phyloP scores from a whole-genome alignment of 2,888 invertebrate species.

The Malacosoma neustria region DNA sequence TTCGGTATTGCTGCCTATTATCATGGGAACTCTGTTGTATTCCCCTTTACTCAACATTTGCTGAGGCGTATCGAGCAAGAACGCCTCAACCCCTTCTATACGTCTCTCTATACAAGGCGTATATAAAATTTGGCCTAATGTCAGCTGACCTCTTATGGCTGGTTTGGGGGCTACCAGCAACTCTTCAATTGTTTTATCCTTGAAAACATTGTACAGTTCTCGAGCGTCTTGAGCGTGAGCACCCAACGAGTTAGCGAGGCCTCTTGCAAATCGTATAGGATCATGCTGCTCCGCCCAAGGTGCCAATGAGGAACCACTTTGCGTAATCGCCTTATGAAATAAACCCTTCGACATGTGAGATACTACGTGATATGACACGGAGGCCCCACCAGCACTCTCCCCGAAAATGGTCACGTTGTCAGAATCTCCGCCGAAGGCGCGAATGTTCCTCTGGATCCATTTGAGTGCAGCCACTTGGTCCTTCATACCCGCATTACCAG shows the following conservation, averaged over 20 bases:
- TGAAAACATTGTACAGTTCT: conserved; percentile 4
- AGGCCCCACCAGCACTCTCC: conserved; percentile 27
- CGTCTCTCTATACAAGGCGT: conserved; percentile 7
- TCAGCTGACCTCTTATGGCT: neutral
- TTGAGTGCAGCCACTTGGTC: conserved; percentile 29
- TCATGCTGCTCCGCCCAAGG: conserved; percentile 20
- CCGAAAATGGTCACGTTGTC: conserved; percentile 30
- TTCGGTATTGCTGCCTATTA: conserved; percentile 18
- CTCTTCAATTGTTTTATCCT: conserved; percentile 3
- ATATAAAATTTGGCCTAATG: neutral
- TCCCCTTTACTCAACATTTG: conserved; percentile 10
- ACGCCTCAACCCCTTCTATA: conserved; percentile 11
- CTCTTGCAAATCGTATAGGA: conserved; percentile 16
- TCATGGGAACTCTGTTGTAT: conserved; percentile 18
- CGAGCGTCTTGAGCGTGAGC: conserved; percentile 2
- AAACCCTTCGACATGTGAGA: conserved; percentile 25
- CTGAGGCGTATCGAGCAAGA: conserved; percentile 10
- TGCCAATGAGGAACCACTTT: conserved; percentile 26
- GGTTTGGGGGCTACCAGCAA: conserved; percentile 3
- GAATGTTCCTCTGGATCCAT: conserved; percentile 28
- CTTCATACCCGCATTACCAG: conserved; percentile 30
- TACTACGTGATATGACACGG: conserved; percentile 23
- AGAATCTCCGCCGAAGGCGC: conserved; percentile 29
- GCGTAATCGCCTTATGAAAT: conserved; percentile 26
- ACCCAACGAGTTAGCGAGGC: conserved; percentile 13